A percentile compares a stretch with the other conserved stretches of the same genome.
Conservation (phyloP, 1,140 invertebrate species). For the Papilio glaucus region DNA sequence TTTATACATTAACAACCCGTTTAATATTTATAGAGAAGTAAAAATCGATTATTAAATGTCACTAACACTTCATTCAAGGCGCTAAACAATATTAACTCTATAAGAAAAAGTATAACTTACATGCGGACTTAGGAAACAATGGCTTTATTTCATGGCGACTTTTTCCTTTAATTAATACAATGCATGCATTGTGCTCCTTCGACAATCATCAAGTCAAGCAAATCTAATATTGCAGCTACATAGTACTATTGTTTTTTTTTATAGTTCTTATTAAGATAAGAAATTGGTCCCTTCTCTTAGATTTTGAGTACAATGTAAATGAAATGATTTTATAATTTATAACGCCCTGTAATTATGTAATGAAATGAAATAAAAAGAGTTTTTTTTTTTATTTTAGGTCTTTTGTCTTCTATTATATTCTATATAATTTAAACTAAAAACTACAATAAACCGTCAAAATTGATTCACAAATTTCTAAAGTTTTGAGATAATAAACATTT, state of each 20-base stretch:
- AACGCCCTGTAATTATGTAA: too few relatives aligned
- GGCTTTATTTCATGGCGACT: slow-evolving; percentile 9
- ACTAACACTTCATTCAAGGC: not conserved
- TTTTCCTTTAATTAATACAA: slow-evolving; percentile 34
- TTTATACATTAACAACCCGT: not conserved
- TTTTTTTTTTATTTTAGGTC: too few relatives aligned
- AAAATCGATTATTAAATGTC: not conserved
- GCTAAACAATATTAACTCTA: slow-evolving; percentile 26
- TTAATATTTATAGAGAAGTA: not conserved
- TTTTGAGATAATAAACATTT: too few relatives aligned
- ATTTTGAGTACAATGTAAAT: too few relatives aligned
- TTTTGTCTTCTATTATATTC: too few relatives aligned
- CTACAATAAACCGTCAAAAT: too few relatives aligned
- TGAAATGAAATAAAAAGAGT: too few relatives aligned
- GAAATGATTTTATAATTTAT: too few relatives aligned
- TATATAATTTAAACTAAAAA: too few relatives aligned
- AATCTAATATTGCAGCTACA: not conserved
- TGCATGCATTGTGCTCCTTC: slow-evolving; percentile 30
- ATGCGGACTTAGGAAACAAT: slow-evolving; percentile 17
- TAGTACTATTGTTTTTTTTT: not conserved
- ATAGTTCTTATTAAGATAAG: not conserved
- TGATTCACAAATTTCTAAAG: too few relatives aligned
- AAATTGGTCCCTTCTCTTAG: too few relatives aligned
- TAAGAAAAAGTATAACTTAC: slow-evolving; percentile 3
- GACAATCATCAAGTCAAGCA: not conserved